These are phyloP conservation scores for Serripes groenlandicus DNA, from an alignment of 2,888 invertebrate genomes.

Conservation along the genomic window DNA sequence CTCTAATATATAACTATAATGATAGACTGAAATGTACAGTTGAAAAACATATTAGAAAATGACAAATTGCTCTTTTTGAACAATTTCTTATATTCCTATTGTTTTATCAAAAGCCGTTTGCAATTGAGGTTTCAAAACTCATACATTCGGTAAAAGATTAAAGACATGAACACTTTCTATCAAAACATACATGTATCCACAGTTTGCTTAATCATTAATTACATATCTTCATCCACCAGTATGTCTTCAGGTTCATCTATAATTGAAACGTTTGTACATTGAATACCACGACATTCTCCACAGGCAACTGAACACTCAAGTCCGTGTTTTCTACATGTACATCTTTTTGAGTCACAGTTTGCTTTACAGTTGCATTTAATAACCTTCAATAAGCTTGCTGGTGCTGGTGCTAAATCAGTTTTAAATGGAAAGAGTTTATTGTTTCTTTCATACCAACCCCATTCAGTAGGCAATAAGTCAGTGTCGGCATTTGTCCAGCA, in stretches of 20 bases:
- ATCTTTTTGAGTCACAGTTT: constrained; percentile 59
- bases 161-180: too few species aligned
- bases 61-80: too few species aligned
- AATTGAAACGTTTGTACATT: constrained; percentile 57
- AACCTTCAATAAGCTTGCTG: constrained; percentile 49
- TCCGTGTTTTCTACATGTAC: constrained; percentile 66
- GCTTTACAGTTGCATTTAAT: constrained; percentile 62
- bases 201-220: too few species aligned
- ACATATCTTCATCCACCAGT: too few species aligned
- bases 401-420: constrained; percentile 59
- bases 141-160: too few species aligned
- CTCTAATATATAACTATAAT: too few species aligned
- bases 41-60: too few species aligned
- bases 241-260: background rate
- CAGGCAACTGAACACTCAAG: constrained; percentile 56
- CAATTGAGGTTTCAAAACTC: too few species aligned
- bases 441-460: constrained; percentile 65
- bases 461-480: constrained; percentile 44
- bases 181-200: too few species aligned
- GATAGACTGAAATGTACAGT: too few species aligned
- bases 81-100: too few species aligned
- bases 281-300: constrained; percentile 57
- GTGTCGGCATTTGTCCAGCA: constrained; percentile 53
- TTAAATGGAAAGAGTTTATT: constrained; percentile 39
- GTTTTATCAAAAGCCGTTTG: too few species aligned